Percentiles rank a stretch among this genome's conserved stretches.
Conservation (phyloP, 2,888 invertebrate species). For the Ernsta delagoae region DNA sequence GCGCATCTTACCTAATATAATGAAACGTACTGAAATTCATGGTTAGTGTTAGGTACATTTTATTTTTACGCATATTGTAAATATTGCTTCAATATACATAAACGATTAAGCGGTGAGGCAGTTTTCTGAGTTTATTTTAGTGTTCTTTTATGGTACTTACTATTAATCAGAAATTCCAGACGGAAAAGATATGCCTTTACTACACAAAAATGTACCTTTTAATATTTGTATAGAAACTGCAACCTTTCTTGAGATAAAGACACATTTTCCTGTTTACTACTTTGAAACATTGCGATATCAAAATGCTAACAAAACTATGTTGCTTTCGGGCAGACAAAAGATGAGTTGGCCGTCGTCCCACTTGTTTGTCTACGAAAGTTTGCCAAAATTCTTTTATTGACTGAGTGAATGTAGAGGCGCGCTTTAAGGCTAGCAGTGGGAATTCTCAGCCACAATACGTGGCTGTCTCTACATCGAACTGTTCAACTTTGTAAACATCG, state of each 20-base stretch:
- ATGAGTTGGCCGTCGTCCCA: constrained; percentile 83
- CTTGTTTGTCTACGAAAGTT: constrained; percentile 82
- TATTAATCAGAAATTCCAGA: background rate
- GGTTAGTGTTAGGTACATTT: background rate
- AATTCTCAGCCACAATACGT: constrained; percentile 57
- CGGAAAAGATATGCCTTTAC: too few relatives aligned
- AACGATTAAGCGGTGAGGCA: too few relatives aligned
- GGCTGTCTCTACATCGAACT: constrained; percentile 46
- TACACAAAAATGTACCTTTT: background rate
- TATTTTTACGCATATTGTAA: background rate
- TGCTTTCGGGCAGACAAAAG: constrained; percentile 80
- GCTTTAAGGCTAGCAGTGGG: constrained; percentile 66
- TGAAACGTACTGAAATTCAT: constrained; percentile 49
- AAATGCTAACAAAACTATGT: constrained; percentile 75
- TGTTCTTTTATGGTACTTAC: too few relatives aligned
- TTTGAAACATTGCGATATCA: constrained; percentile 67
- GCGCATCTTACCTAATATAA: constrained; percentile 57
- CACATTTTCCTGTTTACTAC: constrained; percentile 52
- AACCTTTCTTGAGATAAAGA: constrained; percentile 24
- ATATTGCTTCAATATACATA: too few relatives aligned
- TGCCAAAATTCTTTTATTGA: constrained; percentile 84
- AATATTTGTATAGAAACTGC: background rate
- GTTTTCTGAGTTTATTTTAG: too few relatives aligned
- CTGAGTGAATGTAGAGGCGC: constrained; percentile 71
- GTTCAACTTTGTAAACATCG: constrained; percentile 44